These are phyloP conservation scores for Alligator sinensis DNA, from an alignment of 2,113 vertebrate species.

Conservation along the genomic window DNA sequence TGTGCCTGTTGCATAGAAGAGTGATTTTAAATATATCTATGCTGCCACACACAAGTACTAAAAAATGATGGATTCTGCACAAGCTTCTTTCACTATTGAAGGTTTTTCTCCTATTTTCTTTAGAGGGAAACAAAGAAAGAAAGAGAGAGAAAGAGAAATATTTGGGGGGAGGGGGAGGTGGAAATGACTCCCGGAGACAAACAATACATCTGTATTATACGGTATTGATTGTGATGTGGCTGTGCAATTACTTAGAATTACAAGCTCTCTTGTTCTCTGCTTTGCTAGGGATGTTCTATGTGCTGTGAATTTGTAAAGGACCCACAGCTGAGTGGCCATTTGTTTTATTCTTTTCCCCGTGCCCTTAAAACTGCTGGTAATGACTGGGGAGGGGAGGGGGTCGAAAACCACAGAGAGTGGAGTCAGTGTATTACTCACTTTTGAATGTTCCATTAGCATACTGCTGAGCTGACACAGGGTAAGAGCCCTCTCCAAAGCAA, in stretches of 20 bases:
- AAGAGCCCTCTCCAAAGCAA: neutral
- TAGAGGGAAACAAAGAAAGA: neutral
- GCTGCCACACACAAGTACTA: neutral
- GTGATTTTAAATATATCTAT: constrained; percentile 8
- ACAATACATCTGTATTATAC: neutral
- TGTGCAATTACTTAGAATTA: constrained; percentile 4
- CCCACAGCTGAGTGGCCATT: neutral
- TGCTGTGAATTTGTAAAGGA: neutral
- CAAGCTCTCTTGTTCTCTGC: constrained; percentile 41
- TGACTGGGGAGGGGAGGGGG: neutral
- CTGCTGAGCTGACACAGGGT: neutral
- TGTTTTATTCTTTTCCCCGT: neutral
- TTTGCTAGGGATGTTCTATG: neutral
- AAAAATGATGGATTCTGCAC: neutral
- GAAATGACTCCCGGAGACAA: neutral
- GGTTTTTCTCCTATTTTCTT: neutral
- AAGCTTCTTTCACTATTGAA: neutral
- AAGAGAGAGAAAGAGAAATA: neutral
- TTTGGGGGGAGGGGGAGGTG: neutral
- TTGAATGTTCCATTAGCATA: neutral
- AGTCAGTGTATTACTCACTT: neutral
- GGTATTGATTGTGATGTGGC: neutral
- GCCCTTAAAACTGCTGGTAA: constrained; percentile 7
- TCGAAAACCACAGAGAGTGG: neutral
- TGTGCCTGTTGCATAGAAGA: neutral